These are phyloP conservation scores for Zophobas atratus DNA, from an alignment of 1,140 invertebrate species.

Conservation along the genomic window DNA sequence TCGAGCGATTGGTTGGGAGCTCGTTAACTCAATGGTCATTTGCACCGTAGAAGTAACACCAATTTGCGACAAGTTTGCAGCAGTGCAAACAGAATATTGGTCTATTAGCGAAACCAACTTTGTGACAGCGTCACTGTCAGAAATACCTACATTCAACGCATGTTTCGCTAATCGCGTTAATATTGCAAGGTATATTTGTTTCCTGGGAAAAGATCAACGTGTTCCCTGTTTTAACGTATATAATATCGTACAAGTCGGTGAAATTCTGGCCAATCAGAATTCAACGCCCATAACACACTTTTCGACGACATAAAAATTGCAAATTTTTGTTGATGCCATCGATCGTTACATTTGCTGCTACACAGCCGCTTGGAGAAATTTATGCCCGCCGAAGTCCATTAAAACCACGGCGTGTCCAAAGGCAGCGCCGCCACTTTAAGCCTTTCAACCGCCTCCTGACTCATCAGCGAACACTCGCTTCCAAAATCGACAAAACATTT, in stretches of 20 bases:
- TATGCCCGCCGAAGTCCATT: not conserved
- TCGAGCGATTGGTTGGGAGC: no score
- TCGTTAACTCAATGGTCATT: no score
- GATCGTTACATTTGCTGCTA: not conserved
- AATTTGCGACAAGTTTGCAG: no score
- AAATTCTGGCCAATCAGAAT: conserved; percentile 40
- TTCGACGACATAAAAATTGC: conserved; percentile 16
- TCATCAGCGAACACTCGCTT: conserved; percentile 14
- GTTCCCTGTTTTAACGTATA: conserved; percentile 9
- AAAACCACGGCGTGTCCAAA: not conserved
- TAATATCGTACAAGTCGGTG: conserved; percentile 12
- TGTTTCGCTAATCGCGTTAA: no score
- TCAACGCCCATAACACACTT: conserved; percentile 34
- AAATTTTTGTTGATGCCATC: conserved; percentile 15
- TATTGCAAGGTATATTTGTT: no score
- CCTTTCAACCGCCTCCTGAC: not conserved
- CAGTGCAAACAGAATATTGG: no score
- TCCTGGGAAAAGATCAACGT: not conserved
- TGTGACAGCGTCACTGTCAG: no score
- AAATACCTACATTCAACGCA: no score
- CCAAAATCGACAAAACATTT: conserved; percentile 18
- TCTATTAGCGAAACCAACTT: no score
- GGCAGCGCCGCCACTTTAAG: not conserved
- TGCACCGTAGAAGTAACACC: no score
- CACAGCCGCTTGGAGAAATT: not conserved